Conservation (phyloP, 2,888 invertebrate genomes). For the Ochropleura plecta region DNA sequence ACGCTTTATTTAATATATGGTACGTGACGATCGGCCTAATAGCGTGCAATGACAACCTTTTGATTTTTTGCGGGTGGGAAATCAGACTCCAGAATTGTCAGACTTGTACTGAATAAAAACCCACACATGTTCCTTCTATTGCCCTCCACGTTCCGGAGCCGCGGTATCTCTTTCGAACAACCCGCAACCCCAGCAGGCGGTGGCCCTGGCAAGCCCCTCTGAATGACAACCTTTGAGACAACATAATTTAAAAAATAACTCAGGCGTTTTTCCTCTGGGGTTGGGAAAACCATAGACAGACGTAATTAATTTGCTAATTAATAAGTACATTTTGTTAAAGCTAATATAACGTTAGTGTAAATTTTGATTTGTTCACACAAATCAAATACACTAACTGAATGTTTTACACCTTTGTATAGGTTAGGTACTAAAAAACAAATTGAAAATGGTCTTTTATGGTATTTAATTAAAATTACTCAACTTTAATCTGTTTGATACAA, state of each 20-base stretch:
- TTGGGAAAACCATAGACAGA: neutral
- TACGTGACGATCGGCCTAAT: conserved; percentile 8
- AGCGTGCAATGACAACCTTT: neutral
- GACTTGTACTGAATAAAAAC: too few relatives aligned
- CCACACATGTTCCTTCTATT: too few relatives aligned
- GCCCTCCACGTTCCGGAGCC: too few relatives aligned
- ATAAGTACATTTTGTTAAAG: neutral
- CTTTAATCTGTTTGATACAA: neutral
- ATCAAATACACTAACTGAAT: too few relatives aligned
- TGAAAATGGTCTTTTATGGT: neutral
- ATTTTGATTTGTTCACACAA: neutral
- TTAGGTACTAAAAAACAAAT: neutral
- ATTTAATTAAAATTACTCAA: neutral
- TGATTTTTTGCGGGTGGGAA: too few relatives aligned
- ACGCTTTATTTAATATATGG: conserved; percentile 24
- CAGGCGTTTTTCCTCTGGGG: neutral
- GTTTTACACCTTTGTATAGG: neutral
- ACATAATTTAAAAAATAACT: too few relatives aligned
- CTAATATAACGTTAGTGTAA: neutral
- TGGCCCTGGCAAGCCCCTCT: too few relatives aligned
- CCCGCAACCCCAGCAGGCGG: too few relatives aligned
- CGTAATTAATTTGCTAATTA: neutral
- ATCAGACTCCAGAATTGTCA: too few relatives aligned
- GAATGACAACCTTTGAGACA: neutral
- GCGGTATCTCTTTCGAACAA: too few relatives aligned